Conservation (phyloP, 2,797 vertebrate species). For the Furcifer pardalis region DNA sequence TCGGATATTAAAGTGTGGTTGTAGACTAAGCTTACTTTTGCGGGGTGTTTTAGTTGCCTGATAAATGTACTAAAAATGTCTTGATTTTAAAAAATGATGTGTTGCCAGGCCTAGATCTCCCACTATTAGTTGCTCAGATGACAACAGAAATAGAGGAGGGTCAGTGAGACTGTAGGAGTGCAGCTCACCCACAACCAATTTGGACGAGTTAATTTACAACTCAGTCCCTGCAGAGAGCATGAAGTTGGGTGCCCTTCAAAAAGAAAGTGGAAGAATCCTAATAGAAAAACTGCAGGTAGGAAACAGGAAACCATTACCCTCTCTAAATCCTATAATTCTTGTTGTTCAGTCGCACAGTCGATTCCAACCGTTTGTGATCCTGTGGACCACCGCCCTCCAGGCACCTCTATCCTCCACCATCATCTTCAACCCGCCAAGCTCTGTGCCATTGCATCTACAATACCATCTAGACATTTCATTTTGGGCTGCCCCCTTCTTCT, state of each 20-base stretch:
- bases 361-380: too few species aligned
- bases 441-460: too few species aligned
- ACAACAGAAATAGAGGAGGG: not conserved
- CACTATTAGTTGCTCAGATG: not conserved
- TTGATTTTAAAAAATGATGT: not conserved
- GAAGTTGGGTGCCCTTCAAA: conserved; percentile 28
- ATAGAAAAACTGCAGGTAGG: conserved; percentile 28
- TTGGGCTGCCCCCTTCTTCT: too few species aligned
- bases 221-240: not conserved
- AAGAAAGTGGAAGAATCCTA: not conserved
- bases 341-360: too few species aligned
- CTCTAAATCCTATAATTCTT: not conserved
- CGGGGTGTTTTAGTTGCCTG: too few species aligned
- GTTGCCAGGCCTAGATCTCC: not conserved
- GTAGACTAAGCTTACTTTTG: too few species aligned
- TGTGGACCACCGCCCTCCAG: too few species aligned
- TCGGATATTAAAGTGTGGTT: too few species aligned
- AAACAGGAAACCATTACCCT: conserved; percentile 10
- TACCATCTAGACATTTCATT: too few species aligned
- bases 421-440: too few species aligned
- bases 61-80: too few species aligned
- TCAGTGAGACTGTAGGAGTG: conserved; percentile 13
- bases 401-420: too few species aligned
- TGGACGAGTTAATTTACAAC: conserved; percentile 9
- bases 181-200: not conserved